Percentiles rank a stretch among this genome's conserved stretches.
Evolutionary conservation across 2,797 vertebrate genomes (phyloP).

Genomic region (Squalus acanthias): DNA sequence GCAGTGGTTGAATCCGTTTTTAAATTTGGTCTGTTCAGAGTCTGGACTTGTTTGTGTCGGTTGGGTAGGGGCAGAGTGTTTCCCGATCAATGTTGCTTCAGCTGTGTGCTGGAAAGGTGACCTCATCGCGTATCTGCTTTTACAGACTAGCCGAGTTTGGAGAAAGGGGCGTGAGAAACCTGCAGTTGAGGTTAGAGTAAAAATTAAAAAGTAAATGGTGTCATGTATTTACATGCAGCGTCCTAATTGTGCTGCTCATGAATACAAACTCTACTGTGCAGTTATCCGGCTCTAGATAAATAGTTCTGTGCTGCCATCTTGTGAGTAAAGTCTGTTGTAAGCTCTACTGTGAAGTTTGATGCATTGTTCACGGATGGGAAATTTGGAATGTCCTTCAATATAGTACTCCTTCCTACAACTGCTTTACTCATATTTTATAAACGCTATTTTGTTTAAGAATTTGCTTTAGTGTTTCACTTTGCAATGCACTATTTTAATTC

Average conservation of each 20-base stretch:
- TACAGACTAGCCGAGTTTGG: background rate
- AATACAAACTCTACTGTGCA: background rate
- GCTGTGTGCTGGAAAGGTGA: background rate
- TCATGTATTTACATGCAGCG: background rate
- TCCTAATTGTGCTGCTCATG: background rate
- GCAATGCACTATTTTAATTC: background rate
- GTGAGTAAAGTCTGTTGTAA: background rate
- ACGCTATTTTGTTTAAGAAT: background rate
- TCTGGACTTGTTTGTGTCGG: background rate
- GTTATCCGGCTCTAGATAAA: background rate
- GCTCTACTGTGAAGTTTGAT: background rate
- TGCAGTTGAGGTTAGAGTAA: background rate
- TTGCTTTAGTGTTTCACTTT: background rate
- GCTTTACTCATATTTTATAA: background rate
- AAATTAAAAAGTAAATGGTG: background rate
- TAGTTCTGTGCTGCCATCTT: conserved; percentile 23
- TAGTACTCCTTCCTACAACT: background rate
- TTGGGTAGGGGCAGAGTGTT: background rate
- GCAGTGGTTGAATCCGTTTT: background rate
- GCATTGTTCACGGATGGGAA: background rate
- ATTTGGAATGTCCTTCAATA: background rate
- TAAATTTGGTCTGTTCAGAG: background rate
- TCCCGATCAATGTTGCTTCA: background rate
- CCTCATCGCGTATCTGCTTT: background rate
- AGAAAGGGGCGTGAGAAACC: background rate